Evolutionary conservation across 2,888 invertebrate species (phyloP).

Genomic region (Dyspetes luteomarginatus): DNA sequence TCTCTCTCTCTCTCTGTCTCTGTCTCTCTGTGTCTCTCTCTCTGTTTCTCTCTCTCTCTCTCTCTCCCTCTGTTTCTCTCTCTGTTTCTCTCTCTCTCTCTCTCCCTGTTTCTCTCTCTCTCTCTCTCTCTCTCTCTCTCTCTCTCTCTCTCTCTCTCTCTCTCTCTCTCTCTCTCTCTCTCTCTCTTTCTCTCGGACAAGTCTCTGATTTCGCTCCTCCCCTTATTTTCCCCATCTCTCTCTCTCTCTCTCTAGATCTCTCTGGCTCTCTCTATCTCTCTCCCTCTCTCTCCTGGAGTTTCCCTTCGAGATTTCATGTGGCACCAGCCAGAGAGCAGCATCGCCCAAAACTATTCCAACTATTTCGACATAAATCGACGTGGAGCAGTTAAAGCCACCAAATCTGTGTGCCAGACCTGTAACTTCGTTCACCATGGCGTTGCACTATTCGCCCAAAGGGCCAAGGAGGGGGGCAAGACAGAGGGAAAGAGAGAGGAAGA

Average conservation of each 20-base stretch:
- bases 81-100: no score
- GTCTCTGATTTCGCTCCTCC: slow-evolving; percentile 13
- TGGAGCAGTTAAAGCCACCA: slow-evolving; percentile 58
- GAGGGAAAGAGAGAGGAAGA: not conserved
- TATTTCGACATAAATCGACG: slow-evolving; percentile 69
- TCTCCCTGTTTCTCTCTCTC: no score
- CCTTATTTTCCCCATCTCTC: not conserved
- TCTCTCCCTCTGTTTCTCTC: no score
- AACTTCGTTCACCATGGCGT: slow-evolving; percentile 38
- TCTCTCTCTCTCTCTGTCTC: no score
- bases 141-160: no score
- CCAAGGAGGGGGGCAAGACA: not conserved
- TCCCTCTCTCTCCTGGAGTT: slow-evolving; percentile 3
- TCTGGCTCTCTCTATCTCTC: not conserved
- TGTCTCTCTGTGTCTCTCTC: no score
- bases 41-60: no score
- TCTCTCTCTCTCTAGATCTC: slow-evolving; percentile 26
- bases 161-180: no score
- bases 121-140: no score
- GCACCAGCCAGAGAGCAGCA: slow-evolving; percentile 10
- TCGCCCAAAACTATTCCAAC: slow-evolving; percentile 66
- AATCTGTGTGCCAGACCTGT: slow-evolving; percentile 38
- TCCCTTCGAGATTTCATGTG: no score
- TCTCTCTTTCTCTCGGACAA: not conserved
- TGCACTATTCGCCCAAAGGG: not conserved